Evolutionary conservation across 30 jellyfish, hydroid and myxozoan species (phyloP).

Genomic region (Aurelia sp.): DNA sequence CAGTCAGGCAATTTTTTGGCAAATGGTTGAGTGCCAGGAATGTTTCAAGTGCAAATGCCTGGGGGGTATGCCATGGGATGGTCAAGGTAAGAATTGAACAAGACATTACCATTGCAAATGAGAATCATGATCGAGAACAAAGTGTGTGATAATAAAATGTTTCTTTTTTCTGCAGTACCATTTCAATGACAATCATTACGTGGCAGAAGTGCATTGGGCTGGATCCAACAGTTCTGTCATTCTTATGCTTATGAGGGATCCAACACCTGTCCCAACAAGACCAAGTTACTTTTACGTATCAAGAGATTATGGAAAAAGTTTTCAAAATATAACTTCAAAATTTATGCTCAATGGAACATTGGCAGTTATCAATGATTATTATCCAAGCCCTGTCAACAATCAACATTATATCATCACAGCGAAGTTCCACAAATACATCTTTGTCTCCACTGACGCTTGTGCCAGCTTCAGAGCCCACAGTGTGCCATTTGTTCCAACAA

Average conservation of each 20-base stretch:
- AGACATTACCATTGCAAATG: no score
- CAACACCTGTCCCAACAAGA: conserved; percentile 55
- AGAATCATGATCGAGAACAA: no score
- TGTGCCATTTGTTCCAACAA: conserved; percentile 79
- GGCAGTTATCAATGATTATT: conserved; percentile 82
- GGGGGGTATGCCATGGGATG: no score
- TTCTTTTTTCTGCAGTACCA: conserved; percentile 55
- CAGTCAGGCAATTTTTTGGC: no score
- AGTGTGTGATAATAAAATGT: neutral
- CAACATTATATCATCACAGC: conserved; percentile 84
- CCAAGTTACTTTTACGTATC: conserved; percentile 95
- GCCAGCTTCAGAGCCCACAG: conserved; percentile 39
- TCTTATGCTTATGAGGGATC: conserved; percentile 89
- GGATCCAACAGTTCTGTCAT: conserved; percentile 93
- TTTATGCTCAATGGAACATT: conserved; percentile 73
- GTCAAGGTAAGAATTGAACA: no score
- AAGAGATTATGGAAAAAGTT: conserved; percentile 85
- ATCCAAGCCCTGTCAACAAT: conserved; percentile 86
- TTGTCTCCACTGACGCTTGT: conserved; percentile 80
- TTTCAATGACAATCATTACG: conserved; percentile 89
- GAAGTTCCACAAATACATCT: conserved; percentile 80
- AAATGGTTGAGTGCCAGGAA: no score
- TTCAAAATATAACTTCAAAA: conserved; percentile 62
- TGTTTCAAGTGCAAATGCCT: no score
- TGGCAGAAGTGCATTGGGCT: conserved; percentile 99